Base-by-base conservation (phyloP, 2,113 vertebrate genomes). In the Theristicus caerulescens region DNA sequence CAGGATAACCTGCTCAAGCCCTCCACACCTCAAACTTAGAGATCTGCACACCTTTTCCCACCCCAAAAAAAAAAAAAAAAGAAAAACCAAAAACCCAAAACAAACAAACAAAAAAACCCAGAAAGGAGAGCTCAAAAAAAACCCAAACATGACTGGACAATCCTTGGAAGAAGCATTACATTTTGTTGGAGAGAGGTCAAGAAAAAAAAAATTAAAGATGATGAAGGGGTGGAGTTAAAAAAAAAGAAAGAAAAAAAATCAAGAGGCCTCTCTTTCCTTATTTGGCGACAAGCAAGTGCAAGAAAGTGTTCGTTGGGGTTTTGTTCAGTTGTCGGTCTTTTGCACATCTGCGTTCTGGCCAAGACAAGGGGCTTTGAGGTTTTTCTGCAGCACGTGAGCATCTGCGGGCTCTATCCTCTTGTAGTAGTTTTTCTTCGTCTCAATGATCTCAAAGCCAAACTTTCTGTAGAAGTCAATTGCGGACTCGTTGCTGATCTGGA, bases 381-480 rank as follows among this genome's bases (percentile, higher is more conserved):
- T 99, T 98, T 99, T 99, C 98, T 99, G 99, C 98, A 99, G 98
- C 97, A 99, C 99, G 7, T 99, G 99, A 92, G 99, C 99, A 78
- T 99, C 99, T 94, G 99, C 99, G 0, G 99, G 99, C 96, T 99
- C 99, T 99, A 99, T 99, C 98, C 99, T 99, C 98, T 99, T 99
- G 98, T 99, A 99, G 98, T 99, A 99, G 98, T 99, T 99, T 98
- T 99, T 99, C 99, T 99, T 99, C 86, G 99, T 99, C 98, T 99
- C 99, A 40, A 99, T 99, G 97, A 99, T 99, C 98, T 99, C 99
- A 97, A 99, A 99, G 95, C 99, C 99, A 98, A 99, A 99, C 97
- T 99, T 99, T 92, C 99, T 99, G 98, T 99, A 99, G 98, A 99
- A 99, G 98, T 99, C 99, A 96, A 99, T 99, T 82, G 99, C 99